Percentiles rank a stretch among this genome's conserved stretches.
These are phyloP conservation scores for Eulemur macaco DNA, from an alignment of 2,113 vertebrate species.

Conservation along the genomic window DNA sequence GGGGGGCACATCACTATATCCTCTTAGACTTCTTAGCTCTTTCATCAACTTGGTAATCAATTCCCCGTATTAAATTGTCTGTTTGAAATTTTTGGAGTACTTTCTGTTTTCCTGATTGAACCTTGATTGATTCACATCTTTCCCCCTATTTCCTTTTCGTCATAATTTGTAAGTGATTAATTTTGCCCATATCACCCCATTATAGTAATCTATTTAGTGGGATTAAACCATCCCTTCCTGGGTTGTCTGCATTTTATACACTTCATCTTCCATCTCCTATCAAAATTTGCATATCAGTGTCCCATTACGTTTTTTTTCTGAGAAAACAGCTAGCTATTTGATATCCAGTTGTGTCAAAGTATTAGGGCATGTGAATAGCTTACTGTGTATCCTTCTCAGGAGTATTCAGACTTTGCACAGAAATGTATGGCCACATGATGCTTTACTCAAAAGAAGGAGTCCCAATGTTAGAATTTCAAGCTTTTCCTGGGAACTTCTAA, in stretches of 20 bases:
- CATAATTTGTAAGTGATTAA: neutral
- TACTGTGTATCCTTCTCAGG: neutral
- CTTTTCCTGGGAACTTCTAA: neutral
- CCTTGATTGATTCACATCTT: neutral
- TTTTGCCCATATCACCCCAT: neutral
- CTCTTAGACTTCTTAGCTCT: neutral
- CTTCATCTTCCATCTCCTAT: neutral
- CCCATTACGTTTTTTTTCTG: neutral
- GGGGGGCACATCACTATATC: neutral
- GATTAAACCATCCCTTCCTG: neutral
- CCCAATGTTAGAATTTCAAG: neutral
- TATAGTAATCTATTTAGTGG: neutral
- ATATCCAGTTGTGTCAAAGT: neutral
- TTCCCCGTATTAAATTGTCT: neutral
- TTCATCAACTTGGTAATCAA: neutral
- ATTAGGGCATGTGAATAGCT: neutral
- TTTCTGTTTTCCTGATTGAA: neutral
- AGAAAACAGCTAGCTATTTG: neutral
- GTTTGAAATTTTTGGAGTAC: neutral
- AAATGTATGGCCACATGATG: neutral
- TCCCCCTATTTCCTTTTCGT: neutral
- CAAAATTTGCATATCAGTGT: neutral
- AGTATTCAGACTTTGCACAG: neutral
- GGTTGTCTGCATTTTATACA: neutral
- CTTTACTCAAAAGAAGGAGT: neutral